Evolutionary conservation across 2,113 vertebrate species (phyloP).

Genomic region (Oryctolagus cuniculus): DNA sequence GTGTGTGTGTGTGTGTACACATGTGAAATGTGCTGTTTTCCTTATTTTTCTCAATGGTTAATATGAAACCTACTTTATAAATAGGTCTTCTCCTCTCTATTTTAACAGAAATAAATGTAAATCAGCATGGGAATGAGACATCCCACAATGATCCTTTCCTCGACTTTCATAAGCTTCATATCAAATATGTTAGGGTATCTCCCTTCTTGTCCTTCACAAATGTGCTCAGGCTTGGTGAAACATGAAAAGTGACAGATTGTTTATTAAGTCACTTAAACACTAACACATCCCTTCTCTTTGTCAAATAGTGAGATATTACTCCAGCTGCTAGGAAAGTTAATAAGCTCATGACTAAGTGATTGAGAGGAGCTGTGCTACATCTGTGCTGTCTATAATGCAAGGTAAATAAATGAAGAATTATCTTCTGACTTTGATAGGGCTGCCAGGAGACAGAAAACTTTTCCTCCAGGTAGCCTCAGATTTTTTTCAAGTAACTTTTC

Average conservation of each 20-base stretch:
- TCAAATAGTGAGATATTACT: slow-evolving; percentile 49
- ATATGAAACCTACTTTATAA: slow-evolving; percentile 29
- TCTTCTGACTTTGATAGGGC: neutral
- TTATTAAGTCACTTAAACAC: slow-evolving; percentile 61
- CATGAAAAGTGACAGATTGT: slow-evolving; percentile 53
- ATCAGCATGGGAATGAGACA: neutral
- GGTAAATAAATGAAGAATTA: slow-evolving; percentile 41
- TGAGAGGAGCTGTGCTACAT: slow-evolving; percentile 6
- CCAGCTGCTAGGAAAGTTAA: slow-evolving; percentile 31
- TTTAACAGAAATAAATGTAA: neutral
- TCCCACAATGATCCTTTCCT: neutral
- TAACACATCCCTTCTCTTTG: neutral
- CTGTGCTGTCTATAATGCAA: neutral
- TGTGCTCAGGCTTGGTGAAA: slow-evolving; percentile 29
- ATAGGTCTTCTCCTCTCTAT: neutral
- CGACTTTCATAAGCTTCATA: neutral
- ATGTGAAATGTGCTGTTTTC: neutral
- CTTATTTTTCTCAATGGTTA: neutral
- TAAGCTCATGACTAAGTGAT: slow-evolving; percentile 27
- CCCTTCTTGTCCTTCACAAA: slow-evolving; percentile 4
- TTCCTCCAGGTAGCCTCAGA: neutral
- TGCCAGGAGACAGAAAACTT: neutral
- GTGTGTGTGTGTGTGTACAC: neutral
- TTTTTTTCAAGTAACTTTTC: neutral
- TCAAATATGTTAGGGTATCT: neutral